A percentile compares a stretch with the other conserved stretches of the same genome.
phyloP scores from a whole-genome alignment of 2,888 invertebrate genomes.

The Cabera pusaria region DNA sequence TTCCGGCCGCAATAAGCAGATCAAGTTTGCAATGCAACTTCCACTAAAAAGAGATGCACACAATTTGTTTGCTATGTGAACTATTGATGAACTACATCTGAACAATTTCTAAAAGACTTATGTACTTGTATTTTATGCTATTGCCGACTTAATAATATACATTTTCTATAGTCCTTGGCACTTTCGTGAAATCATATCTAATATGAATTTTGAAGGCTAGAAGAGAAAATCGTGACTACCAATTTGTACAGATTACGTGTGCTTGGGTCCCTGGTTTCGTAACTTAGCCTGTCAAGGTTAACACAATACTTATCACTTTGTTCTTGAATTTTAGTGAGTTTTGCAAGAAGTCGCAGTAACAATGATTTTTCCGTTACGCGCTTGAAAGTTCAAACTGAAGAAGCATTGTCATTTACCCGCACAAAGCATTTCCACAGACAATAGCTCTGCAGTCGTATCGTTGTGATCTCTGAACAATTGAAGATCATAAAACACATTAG shows the following conservation, averaged over 20 bases:
- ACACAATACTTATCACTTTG: slow-evolving; percentile 49
- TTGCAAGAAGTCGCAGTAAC: slow-evolving; percentile 58
- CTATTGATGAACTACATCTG: too few relatives aligned
- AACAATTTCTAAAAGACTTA: too few relatives aligned
- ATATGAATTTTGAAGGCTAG: slow-evolving; percentile 11
- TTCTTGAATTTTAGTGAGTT: slow-evolving; percentile 39
- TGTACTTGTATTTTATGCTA: too few relatives aligned
- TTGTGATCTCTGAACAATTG: slow-evolving; percentile 26
- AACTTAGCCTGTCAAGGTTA: slow-evolving; percentile 72
- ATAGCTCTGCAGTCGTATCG: slow-evolving; percentile 34
- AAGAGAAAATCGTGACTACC: slow-evolving; percentile 62
- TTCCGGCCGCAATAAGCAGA: slow-evolving; percentile 58
- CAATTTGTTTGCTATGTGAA: too few relatives aligned
- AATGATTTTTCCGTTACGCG: slow-evolving; percentile 15
- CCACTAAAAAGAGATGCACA: too few relatives aligned
- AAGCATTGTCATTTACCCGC: slow-evolving; percentile 35
- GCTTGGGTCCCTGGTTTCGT: slow-evolving; percentile 58
- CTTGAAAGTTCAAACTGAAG: slow-evolving; percentile 28
- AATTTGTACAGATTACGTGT: slow-evolving; percentile 64
- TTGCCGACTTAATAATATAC: too few relatives aligned
- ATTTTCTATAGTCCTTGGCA: too few relatives aligned
- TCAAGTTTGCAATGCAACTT: too few relatives aligned
- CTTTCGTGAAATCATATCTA: slow-evolving; percentile 3
- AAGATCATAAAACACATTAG: slow-evolving; percentile 24
- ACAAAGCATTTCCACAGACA: slow-evolving; percentile 40